These are phyloP conservation scores for Lepisosteus oculatus DNA, from an alignment of 2,113 vertebrate species.

Conservation along the genomic window DNA sequence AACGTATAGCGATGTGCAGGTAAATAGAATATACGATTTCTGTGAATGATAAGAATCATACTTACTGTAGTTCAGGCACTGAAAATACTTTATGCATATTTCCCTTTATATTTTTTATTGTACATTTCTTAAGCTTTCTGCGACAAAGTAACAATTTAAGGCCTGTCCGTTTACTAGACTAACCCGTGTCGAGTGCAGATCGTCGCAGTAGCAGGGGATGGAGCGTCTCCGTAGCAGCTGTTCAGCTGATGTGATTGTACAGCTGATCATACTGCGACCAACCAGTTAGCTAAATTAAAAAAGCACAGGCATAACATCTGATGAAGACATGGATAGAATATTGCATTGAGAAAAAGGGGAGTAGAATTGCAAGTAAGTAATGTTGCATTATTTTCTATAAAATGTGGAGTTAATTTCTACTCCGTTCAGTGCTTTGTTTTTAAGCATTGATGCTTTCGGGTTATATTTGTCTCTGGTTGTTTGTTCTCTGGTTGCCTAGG, in stretches of 20 bases:
- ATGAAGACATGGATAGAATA: slow-evolving; percentile 48
- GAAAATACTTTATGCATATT: too few species aligned
- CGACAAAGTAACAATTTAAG: not conserved
- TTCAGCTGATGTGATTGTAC: slow-evolving; percentile 45
- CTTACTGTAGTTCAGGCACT: too few species aligned
- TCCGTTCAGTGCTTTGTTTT: slow-evolving; percentile 14
- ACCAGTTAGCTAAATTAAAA: slow-evolving; percentile 27
- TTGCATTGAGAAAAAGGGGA: slow-evolving; percentile 33
- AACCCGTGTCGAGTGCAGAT: slow-evolving; percentile 6
- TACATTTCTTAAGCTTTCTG: too few species aligned
- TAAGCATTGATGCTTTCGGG: slow-evolving; percentile 20
- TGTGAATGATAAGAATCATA: too few species aligned
- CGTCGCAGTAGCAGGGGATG: slow-evolving; percentile 18
- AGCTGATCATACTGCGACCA: slow-evolving; percentile 40
- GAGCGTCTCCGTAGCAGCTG: slow-evolving; percentile 22
- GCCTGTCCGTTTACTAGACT: slow-evolving; percentile 14
- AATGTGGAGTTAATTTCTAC: not conserved
- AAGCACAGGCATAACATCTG: slow-evolving; percentile 40
- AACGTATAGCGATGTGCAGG: too few species aligned
- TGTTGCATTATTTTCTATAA: slow-evolving; percentile 17
- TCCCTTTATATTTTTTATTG: too few species aligned
- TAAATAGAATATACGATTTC: too few species aligned
- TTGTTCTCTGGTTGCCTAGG: slow-evolving; percentile 26
- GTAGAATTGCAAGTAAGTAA: slow-evolving; percentile 48
- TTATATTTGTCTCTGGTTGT: slow-evolving; percentile 29